Evolutionary conservation across 2,888 invertebrate species (phyloP).

Genomic region (Cotesia congregata): DNA sequence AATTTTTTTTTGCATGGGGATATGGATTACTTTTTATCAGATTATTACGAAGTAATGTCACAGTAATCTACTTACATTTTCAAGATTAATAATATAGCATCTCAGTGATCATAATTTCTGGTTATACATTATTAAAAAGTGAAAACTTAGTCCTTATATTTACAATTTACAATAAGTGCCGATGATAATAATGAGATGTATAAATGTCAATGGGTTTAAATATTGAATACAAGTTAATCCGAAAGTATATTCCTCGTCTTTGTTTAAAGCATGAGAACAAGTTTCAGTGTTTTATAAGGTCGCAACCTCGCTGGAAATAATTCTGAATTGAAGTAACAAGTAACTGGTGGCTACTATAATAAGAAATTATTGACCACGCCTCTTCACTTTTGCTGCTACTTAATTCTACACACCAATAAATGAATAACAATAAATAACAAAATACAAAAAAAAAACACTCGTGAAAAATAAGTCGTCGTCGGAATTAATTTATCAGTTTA

Average conservation of each 20-base stretch:
- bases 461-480: background rate
- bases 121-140: no score
- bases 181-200: background rate
- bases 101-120: no score
- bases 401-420: background rate
- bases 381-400: constrained; percentile 1
- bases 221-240: background rate
- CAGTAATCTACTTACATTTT: no score
- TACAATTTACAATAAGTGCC: background rate
- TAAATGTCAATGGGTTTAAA: background rate
- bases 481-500: background rate
- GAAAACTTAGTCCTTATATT: no score
- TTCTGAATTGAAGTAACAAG: background rate
- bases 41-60: no score
- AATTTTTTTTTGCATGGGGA: no score
- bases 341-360: background rate
- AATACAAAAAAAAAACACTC: background rate
- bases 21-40: no score
- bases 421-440: background rate
- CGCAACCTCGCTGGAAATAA: background rate
- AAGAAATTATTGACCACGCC: background rate
- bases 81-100: no score
- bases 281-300: background rate
- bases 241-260: background rate
- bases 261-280: constrained; percentile 1